phyloP scores from a whole-genome alignment of 2,888 invertebrate species.

The Cheilosia variabilis region DNA sequence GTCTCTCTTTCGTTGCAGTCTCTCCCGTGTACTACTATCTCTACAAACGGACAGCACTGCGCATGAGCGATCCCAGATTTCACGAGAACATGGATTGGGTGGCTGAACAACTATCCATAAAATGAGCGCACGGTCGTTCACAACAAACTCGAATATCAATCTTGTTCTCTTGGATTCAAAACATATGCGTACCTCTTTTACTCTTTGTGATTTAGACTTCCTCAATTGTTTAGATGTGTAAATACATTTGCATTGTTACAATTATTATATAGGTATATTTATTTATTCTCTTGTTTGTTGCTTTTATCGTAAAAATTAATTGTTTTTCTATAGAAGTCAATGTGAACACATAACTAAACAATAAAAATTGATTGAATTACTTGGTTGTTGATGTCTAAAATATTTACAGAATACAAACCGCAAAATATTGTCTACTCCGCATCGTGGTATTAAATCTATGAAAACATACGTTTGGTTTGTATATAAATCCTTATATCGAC shows the following conservation, averaged over 20 bases:
- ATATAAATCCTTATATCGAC: conserved; percentile 67
- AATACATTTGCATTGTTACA: conserved; percentile 27
- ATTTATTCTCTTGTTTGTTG: conserved; percentile 17
- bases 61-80: conserved; percentile 94
- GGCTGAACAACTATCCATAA: conserved; percentile 84
- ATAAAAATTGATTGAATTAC: conserved; percentile 31
- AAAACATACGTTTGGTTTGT: conserved; percentile 12
- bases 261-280: conserved; percentile 10
- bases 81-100: conserved; percentile 95
- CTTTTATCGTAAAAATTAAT: conserved; percentile 33
- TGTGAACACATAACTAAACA: conserved; percentile 43
- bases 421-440: conserved; percentile 18
- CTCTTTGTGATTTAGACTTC: conserved; percentile 13
- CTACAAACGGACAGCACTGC: conserved; percentile 94
- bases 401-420: conserved; percentile 33
- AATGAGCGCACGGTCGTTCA: conserved; percentile 76
- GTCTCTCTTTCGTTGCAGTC: conserved; percentile 85
- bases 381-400: conserved; percentile 3
- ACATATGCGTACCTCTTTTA: background rate
- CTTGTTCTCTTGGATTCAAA: conserved; percentile 8
- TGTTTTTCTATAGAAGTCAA: conserved; percentile 33
- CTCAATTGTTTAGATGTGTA: conserved; percentile 25
- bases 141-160: background rate
- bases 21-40: conserved; percentile 95
- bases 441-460: conserved; percentile 33